Percentiles rank a stretch among this genome's conserved stretches.
Evolutionary conservation across 2,888 invertebrate species (phyloP).

Genomic region (Tipula lateralis): DNA sequence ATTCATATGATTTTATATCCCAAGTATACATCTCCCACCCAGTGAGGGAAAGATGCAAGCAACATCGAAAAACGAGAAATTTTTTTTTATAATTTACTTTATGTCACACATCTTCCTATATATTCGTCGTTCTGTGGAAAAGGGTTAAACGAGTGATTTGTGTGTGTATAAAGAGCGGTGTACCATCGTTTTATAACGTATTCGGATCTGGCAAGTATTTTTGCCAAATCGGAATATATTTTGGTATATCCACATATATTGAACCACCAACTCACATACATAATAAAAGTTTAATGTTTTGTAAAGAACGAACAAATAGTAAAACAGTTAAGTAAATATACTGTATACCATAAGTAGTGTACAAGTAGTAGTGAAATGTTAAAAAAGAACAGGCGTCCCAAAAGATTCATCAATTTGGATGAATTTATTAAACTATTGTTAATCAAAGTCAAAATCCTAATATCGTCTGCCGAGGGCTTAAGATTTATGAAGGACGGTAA

Average conservation of each 20-base stretch:
- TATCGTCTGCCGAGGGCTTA: too few species aligned
- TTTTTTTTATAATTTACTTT: neutral
- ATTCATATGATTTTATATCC: conserved; percentile 3
- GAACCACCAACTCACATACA: neutral
- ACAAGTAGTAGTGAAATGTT: neutral
- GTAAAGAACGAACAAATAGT: neutral
- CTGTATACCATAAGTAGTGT: neutral
- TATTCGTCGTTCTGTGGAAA: neutral
- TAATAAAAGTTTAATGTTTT: neutral
- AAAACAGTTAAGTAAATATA: neutral
- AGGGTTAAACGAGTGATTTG: conserved; percentile 6
- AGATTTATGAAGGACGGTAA: too few species aligned
- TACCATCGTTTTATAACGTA: neutral
- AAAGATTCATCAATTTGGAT: neutral
- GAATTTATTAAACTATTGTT: too few species aligned
- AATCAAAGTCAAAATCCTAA: too few species aligned
- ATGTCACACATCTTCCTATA: neutral
- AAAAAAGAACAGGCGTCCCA: neutral
- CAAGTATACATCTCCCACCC: neutral
- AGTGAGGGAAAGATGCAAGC: neutral
- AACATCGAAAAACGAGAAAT: neutral
- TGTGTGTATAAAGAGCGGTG: neutral
- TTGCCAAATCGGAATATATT: neutral
- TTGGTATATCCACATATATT: neutral
- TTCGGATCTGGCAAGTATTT: neutral